A percentile compares a stretch with the other conserved stretches of the same genome.
These are phyloP conservation scores for Hemicentrotus pulcherrimus DNA, from an alignment of 35 echinoderm and acorn worm genomes.

Conservation along the genomic window DNA sequence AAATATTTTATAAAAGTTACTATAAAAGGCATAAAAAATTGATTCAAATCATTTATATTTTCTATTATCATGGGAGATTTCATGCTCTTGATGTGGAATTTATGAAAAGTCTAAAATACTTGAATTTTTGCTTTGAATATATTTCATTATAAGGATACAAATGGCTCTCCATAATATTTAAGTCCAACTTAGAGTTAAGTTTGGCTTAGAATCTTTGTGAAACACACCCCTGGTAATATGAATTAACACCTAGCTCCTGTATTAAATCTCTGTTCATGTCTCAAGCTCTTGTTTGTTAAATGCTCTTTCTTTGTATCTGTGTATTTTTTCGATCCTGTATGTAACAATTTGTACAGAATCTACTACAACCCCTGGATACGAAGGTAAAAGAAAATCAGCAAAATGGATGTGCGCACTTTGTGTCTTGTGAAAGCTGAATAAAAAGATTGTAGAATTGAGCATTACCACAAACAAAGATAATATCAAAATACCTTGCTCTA, in stretches of 20 bases:
- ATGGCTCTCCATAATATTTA: too few species aligned
- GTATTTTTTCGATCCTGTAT: constrained; percentile 24
- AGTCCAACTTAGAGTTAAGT: too few species aligned
- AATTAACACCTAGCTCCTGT: background rate
- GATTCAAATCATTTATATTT: too few species aligned
- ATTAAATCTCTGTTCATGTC: background rate
- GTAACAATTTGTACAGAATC: constrained; percentile 22
- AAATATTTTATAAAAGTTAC: too few species aligned
- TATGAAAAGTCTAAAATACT: too few species aligned
- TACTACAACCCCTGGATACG: constrained; percentile 40
- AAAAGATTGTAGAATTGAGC: background rate
- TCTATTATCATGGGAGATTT: too few species aligned
- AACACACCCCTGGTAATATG: too few species aligned
- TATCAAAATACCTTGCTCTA: background rate
- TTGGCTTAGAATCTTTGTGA: too few species aligned
- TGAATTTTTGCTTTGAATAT: too few species aligned
- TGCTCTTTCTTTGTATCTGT: constrained; percentile 29
- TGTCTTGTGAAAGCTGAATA: background rate
- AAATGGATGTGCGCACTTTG: constrained; percentile 10
- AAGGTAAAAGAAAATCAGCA: constrained; percentile 7
- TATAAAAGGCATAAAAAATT: too few species aligned
- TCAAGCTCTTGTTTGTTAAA: background rate
- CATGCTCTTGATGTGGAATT: too few species aligned
- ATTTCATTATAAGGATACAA: too few species aligned
- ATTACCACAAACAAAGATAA: background rate